Evolutionary conservation across 2,113 vertebrate genomes (phyloP).

Genomic region (Cinclus mexicanus): DNA sequence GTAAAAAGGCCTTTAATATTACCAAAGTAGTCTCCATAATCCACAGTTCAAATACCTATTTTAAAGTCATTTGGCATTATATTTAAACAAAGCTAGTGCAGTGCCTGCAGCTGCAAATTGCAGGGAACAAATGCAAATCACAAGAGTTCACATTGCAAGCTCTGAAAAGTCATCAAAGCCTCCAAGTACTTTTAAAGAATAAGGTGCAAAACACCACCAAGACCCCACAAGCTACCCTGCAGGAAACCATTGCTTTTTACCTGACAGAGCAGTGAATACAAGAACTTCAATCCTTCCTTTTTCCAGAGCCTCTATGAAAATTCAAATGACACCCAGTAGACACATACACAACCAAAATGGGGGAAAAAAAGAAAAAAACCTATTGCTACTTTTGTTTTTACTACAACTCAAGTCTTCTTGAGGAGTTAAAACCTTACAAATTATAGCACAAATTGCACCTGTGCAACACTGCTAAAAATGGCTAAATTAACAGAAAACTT

Average conservation of each 20-base stretch:
- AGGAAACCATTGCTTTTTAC: conserved; percentile 30
- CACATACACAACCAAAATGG: background rate
- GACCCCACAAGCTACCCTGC: conserved; percentile 11
- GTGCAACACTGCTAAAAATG: background rate
- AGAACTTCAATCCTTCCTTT: background rate
- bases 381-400: background rate
- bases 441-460: background rate
- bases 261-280: background rate
- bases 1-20: conserved; percentile 28
- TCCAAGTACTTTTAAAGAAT: conserved; percentile 33
- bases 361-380: background rate
- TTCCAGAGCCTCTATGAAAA: background rate
- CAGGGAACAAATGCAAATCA: conserved; percentile 59
- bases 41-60: conserved; percentile 39
- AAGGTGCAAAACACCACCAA: conserved; percentile 14
- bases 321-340: background rate
- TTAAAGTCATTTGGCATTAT: conserved; percentile 28
- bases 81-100: conserved; percentile 52
- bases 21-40: conserved; percentile 41
- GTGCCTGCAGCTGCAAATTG: conserved; percentile 49
- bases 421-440: background rate
- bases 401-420: background rate
- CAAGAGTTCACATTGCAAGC: conserved; percentile 1
- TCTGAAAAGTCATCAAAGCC: conserved; percentile 47
- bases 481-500: background rate